phyloP scores from a whole-genome alignment of 2,888 invertebrate genomes.

The Chymomyza amoena region DNA sequence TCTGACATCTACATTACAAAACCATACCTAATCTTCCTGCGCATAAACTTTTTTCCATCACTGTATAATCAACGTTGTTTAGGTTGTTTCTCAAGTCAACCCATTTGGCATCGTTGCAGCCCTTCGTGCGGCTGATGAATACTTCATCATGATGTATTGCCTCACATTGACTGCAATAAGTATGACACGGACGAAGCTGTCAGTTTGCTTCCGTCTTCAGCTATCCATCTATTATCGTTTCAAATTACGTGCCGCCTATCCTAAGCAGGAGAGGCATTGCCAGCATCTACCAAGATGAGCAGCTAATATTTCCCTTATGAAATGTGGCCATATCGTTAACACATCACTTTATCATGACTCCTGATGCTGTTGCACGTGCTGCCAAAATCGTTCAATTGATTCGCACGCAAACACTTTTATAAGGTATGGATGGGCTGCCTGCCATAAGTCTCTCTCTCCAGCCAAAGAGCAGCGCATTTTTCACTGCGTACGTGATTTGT shows the following conservation, averaged over 20 bases:
- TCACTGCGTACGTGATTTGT: background rate
- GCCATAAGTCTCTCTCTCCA: background rate
- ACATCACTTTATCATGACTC: conserved; percentile 2
- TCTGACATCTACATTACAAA: no score
- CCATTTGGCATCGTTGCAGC: background rate
- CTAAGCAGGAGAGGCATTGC: background rate
- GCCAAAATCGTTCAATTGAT: conserved; percentile 2
- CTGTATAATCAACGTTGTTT: no score
- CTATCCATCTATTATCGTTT: background rate
- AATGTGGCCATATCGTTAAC: conserved; percentile 7
- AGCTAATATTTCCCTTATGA: conserved; percentile 3
- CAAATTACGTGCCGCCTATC: background rate
- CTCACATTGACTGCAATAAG: background rate
- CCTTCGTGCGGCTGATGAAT: background rate
- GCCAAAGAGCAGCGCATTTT: background rate
- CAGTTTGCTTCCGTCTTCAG: background rate
- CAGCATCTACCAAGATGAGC: background rate
- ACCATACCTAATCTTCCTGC: no score
- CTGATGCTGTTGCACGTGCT: background rate
- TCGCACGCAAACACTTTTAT: background rate
- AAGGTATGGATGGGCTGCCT: background rate
- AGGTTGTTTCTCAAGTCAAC: background rate
- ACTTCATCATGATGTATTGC: conserved; percentile 2
- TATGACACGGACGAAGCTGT: background rate
- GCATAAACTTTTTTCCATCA: no score